A percentile compares a stretch with the other conserved stretches of the same genome.
These are phyloP conservation scores for Pollenia griseotomentosa DNA, from an alignment of 2,888 invertebrate genomes.

Conservation along the genomic window DNA sequence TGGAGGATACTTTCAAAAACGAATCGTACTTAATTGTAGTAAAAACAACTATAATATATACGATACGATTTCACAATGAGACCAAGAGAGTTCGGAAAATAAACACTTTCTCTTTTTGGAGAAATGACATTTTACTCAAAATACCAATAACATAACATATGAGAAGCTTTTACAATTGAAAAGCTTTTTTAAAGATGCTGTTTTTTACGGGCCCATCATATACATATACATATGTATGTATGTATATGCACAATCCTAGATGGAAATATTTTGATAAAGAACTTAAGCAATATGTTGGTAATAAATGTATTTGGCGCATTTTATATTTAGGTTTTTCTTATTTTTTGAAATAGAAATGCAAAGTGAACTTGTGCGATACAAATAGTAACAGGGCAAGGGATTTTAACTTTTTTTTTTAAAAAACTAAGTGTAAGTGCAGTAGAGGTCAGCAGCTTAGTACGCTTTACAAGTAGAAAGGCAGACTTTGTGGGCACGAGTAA, in stretches of 20 bases:
- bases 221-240: background rate
- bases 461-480: no score
- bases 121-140: background rate
- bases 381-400: background rate
- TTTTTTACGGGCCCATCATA: background rate
- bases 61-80: background rate
- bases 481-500: no score
- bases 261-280: slow-evolving; percentile 12
- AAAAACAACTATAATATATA: slow-evolving; percentile 33
- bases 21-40: slow-evolving; percentile 39
- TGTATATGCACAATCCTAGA: background rate
- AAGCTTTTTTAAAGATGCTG: slow-evolving; percentile 34
- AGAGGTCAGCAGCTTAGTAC: no score
- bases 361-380: background rate
- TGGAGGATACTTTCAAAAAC: slow-evolving; percentile 26
- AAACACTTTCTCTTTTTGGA: slow-evolving; percentile 4
- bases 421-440: no score
- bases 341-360: background rate
- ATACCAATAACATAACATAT: background rate
- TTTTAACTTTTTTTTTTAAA: no score
- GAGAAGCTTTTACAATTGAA: slow-evolving; percentile 36
- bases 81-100: background rate
- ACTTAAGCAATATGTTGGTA: slow-evolving; percentile 15
- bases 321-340: slow-evolving; percentile 25
- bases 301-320: slow-evolving; percentile 63